phyloP scores from a whole-genome alignment of 1,140 invertebrate genomes.

The Artemia franciscana region DNA sequence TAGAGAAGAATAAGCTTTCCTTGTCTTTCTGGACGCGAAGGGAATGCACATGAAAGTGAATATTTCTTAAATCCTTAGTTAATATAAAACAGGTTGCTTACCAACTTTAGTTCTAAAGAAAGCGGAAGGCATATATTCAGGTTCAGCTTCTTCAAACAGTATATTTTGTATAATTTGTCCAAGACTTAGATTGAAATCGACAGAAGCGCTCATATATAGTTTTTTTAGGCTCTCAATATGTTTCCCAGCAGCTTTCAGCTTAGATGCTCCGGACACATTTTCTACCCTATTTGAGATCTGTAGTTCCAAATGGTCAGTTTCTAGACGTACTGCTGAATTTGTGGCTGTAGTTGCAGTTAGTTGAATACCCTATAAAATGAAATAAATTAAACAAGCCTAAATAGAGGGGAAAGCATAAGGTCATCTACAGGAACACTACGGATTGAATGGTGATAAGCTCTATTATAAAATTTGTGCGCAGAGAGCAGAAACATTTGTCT shows the following conservation, averaged over 20 bases:
- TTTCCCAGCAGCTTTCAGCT: neutral
- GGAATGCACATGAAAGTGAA: too few species aligned
- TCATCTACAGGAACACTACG: neutral
- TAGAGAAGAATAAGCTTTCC: too few species aligned
- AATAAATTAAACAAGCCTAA: conserved; percentile 13
- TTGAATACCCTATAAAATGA: conserved; percentile 70
- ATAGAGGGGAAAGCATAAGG: neutral
- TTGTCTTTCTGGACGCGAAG: too few species aligned
- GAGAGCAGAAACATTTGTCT: too few species aligned
- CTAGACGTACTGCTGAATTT: conserved; percentile 78
- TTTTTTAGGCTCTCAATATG: conserved; percentile 22
- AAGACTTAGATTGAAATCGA: conserved; percentile 79
- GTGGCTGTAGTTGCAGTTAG: conserved; percentile 93
- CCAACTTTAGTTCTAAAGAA: conserved; percentile 87
- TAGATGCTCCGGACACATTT: conserved; percentile 37
- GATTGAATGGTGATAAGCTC: neutral
- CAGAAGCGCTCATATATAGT: conserved; percentile 76
- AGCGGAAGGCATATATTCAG: conserved; percentile 86
- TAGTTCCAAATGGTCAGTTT: conserved; percentile 72
- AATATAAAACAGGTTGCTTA: conserved; percentile 10
- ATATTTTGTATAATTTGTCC: conserved; percentile 80
- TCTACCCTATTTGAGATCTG: conserved; percentile 81
- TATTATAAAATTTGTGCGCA: conserved; percentile 19
- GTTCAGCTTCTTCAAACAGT: conserved; percentile 85
- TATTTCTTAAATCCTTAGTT: too few species aligned